These are phyloP conservation scores for Telmatherina bonti DNA, from an alignment of 2,797 vertebrate genomes.

Conservation along the genomic window DNA sequence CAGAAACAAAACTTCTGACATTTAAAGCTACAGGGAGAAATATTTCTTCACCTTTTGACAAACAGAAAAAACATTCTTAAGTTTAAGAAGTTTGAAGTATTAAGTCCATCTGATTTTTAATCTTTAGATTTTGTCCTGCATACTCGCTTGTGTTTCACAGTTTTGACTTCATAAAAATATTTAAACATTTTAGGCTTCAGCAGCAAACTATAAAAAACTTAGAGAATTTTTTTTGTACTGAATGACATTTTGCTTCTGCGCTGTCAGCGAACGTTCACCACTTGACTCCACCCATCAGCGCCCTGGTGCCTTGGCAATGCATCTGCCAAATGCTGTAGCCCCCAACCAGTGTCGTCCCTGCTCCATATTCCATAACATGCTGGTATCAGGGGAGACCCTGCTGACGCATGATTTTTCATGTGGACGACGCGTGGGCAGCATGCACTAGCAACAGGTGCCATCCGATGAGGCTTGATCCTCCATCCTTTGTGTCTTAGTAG, in stretches of 20 bases:
- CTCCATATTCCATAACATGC: conserved; percentile 68
- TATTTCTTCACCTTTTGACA: neutral
- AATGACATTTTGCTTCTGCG: conserved; percentile 53
- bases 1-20: neutral
- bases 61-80: neutral
- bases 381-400: conserved; percentile 68
- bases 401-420: conserved; percentile 83
- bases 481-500: conserved; percentile 77
- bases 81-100: neutral
- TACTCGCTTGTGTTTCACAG: neutral
- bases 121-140: too few species aligned
- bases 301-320: conserved; percentile 46
- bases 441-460: conserved; percentile 81
- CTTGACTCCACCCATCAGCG: conserved; percentile 48
- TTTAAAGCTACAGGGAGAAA: neutral
- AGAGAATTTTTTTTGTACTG: conserved; percentile 13
- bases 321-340: conserved; percentile 63
- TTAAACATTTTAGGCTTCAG: neutral
- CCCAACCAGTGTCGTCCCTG: conserved; percentile 43
- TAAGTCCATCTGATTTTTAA: neutral
- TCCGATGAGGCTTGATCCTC: conserved; percentile 65
- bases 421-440: conserved; percentile 82
- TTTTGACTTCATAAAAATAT: neutral
- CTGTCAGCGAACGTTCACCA: conserved; percentile 67
- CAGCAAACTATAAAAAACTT: conserved; percentile 1